Evolutionary conservation across 2,797 vertebrate genomes (phyloP), one percentile per base, ranked within the genome.

Genomic region (Adelosebastes latens): DNA sequence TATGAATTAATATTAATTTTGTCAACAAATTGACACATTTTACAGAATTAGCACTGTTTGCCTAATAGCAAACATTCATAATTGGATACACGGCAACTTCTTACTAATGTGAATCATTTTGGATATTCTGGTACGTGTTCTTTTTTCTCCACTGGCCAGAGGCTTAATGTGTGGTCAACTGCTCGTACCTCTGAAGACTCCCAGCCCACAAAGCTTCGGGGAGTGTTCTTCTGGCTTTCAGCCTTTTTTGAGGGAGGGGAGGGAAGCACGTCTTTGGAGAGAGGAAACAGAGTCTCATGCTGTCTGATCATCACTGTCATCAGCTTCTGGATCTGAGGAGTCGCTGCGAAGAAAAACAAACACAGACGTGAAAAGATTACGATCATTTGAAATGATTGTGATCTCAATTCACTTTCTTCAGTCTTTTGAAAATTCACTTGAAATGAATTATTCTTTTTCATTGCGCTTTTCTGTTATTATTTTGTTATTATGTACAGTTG

Each of bases 281-380:
- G 91, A 22, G 98, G 98, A 70, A 99, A 99, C 87, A 99, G 95
- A 39, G 91, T 76, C 75, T 96, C 94, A 0, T 99, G 98, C 79
- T 97, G 96, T 52, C 97, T 95, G 92, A 99, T 99, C 97, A 99
- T 96, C 89, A 96, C 96, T 0, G 97, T 98, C 98, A 99, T 98
- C 91, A 99, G 95, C 82, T 96, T 97, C 92, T 99, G 98, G 88
- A 99, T 98, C 92, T 96, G 97, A 56, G 97, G 97, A 0, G 98
- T 97, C 8, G 97, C 98, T 99, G 95, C 27, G 20, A 80, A 84
- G 49, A 72, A 71, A 73, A 91, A 85, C 49, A 87, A 72, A 85
- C 62, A 86, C 20, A 42, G 59, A 82, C 1, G 22, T 42, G 27
- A 69, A 70, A 68, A 39, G 81, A 82, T 82, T 46, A 36, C 14